Conservation (phyloP, 2,797 vertebrate species). For the Ctenopoma kingsleyae region DNA sequence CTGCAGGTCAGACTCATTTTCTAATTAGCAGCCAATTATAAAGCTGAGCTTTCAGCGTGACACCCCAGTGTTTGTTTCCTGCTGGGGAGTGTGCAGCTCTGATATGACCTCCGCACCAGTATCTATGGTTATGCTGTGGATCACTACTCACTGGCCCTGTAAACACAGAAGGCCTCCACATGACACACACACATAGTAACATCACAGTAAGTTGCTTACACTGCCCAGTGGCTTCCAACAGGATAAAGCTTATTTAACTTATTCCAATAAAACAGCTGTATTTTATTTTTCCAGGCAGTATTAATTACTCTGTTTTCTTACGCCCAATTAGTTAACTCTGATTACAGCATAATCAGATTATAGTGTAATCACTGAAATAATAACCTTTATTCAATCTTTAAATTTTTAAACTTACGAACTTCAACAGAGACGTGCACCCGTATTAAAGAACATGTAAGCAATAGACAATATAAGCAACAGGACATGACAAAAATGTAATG, state of each 20-base stretch:
- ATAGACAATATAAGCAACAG: neutral
- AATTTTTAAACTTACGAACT: slow-evolving; percentile 21
- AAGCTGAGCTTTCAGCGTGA: slow-evolving; percentile 61
- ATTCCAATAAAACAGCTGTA: slow-evolving; percentile 26
- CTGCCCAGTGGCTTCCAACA: slow-evolving; percentile 41
- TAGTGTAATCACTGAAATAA: slow-evolving; percentile 10
- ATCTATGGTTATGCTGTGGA: slow-evolving; percentile 63
- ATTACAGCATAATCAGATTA: slow-evolving; percentile 46
- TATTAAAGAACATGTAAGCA: neutral
- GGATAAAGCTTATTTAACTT: slow-evolving; percentile 42
- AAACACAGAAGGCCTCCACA: slow-evolving; percentile 73
- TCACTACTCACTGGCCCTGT: slow-evolving; percentile 61
- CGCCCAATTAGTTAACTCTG: slow-evolving; percentile 22
- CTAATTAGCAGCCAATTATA: slow-evolving; percentile 80
- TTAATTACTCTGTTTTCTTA: slow-evolving; percentile 30
- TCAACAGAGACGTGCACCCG: neutral
- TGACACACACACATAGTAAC: slow-evolving; percentile 57
- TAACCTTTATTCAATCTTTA: neutral
- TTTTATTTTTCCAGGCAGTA: slow-evolving; percentile 37
- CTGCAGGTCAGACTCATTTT: slow-evolving; percentile 51
- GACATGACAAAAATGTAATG: no score
- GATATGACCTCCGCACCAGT: slow-evolving; percentile 53
- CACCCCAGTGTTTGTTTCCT: slow-evolving; percentile 72
- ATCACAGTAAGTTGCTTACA: slow-evolving; percentile 39
- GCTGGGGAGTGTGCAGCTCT: slow-evolving; percentile 49